Conservation (phyloP, 2,797 vertebrate species). For the Channallabes apus region DNA sequence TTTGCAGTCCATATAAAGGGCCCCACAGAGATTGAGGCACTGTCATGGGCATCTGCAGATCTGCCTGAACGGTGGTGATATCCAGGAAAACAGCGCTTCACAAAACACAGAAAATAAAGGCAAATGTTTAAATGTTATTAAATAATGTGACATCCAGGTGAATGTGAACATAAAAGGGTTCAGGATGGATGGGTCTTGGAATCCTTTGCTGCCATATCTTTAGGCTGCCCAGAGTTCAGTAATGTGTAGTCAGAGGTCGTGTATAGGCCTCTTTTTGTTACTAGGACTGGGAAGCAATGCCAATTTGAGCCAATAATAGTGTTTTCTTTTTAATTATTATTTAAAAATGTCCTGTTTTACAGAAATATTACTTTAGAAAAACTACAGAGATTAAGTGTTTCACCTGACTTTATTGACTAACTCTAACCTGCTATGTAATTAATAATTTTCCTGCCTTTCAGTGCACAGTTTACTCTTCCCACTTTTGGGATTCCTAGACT, state of each 20-base stretch:
- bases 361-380: background rate
- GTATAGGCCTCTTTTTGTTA: too few relatives aligned
- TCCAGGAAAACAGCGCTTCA: conserved; percentile 58
- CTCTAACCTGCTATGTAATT: background rate
- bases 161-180: too few relatives aligned
- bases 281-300: too few relatives aligned
- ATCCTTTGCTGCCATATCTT: too few relatives aligned
- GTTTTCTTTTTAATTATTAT: background rate
- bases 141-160: too few relatives aligned
- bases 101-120: background rate
- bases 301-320: background rate
- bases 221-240: too few relatives aligned
- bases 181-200: too few relatives aligned
- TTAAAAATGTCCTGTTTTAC: background rate
- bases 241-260: too few relatives aligned
- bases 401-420: background rate
- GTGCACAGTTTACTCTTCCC: too few relatives aligned
- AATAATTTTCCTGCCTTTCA: too few relatives aligned
- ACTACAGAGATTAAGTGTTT: background rate
- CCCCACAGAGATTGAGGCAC: conserved; percentile 56
- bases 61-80: background rate
- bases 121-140: background rate
- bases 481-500: too few relatives aligned
- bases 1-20: conserved; percentile 33
- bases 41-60: conserved; percentile 45